phyloP scores from a whole-genome alignment of 2,797 vertebrate species.

The Melanogrammus aeglefinus region DNA sequence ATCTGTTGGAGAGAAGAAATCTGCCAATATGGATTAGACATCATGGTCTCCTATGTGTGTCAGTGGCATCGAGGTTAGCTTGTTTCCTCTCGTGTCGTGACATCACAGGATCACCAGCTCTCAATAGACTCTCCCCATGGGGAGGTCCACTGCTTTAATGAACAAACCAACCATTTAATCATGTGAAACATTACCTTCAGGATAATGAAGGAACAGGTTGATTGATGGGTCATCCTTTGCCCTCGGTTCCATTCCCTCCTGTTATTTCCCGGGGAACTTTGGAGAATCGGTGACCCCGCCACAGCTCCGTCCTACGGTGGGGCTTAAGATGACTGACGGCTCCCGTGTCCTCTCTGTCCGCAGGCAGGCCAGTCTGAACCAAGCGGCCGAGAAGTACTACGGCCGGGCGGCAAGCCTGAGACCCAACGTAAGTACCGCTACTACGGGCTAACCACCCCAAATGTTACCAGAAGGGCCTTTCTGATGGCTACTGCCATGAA shows the following conservation, averaged over 20 bases:
- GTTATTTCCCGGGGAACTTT: conserved; percentile 61
- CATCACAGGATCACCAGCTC: not conserved
- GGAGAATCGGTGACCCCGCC: conserved; percentile 43
- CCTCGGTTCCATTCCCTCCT: conserved; percentile 32
- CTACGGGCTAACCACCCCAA: conserved; percentile 42
- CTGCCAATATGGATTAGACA: conserved; percentile 22
- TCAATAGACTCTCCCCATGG: not conserved
- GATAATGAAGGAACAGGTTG: not conserved
- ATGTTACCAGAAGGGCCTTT: conserved; percentile 46
- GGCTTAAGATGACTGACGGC: conserved; percentile 65
- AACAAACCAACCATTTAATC: not conserved
- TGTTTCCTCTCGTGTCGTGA: not conserved
- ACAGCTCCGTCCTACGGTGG: conserved; percentile 48
- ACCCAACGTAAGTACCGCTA: conserved; percentile 87
- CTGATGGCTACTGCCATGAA: too few species aligned
- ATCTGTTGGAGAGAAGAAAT: conserved; percentile 43
- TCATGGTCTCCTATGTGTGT: conserved; percentile 19
- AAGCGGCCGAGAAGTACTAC: conserved; percentile 94
- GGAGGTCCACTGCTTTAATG: not conserved
- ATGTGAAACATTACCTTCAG: not conserved
- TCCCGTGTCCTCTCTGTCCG: conserved; percentile 51
- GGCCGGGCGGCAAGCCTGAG: conserved; percentile 89
- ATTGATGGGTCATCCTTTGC: conserved; percentile 30
- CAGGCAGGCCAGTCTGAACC: conserved; percentile 97
- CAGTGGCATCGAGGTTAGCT: not conserved